phyloP scores from a whole-genome alignment of 2,888 invertebrate genomes.

The Hydrotaea diabolus region DNA sequence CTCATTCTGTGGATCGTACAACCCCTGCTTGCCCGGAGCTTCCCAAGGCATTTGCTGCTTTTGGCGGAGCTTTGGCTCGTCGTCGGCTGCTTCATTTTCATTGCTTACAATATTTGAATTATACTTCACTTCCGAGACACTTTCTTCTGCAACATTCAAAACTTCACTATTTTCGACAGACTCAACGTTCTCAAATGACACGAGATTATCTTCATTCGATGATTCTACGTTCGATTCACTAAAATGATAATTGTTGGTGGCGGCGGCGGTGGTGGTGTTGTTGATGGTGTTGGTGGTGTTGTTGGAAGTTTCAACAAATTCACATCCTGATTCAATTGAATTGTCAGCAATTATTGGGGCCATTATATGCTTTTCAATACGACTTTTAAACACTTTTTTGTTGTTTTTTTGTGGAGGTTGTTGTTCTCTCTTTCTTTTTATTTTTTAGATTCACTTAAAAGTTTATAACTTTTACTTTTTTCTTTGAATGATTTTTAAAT shows the following conservation, averaged over 20 bases:
- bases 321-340: constrained; percentile 79
- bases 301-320: constrained; percentile 76
- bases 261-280: constrained; percentile 68
- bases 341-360: constrained; percentile 80
- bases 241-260: constrained; percentile 65
- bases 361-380: constrained; percentile 77
- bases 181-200: constrained; percentile 51
- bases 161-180: constrained; percentile 55
- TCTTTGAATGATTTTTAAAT: no score
- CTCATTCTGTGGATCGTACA: constrained; percentile 97
- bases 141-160: constrained; percentile 57
- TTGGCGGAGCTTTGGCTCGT: not conserved
- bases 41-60: constrained; percentile 86
- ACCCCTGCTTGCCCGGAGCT: constrained; percentile 92
- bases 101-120: constrained; percentile 36
- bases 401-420: constrained; percentile 25
- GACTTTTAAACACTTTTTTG: constrained; percentile 43
- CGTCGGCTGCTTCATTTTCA: constrained; percentile 24
- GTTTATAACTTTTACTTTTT: constrained; percentile 54
- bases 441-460: constrained; percentile 28
- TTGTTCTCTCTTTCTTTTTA: constrained; percentile 57
- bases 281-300: constrained; percentile 68
- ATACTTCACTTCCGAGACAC: constrained; percentile 42
- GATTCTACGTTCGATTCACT: constrained; percentile 52
- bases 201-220: constrained; percentile 46